phyloP scores from a whole-genome alignment of 1,140 invertebrate species.

The Caenorhabditis brenneri region DNA sequence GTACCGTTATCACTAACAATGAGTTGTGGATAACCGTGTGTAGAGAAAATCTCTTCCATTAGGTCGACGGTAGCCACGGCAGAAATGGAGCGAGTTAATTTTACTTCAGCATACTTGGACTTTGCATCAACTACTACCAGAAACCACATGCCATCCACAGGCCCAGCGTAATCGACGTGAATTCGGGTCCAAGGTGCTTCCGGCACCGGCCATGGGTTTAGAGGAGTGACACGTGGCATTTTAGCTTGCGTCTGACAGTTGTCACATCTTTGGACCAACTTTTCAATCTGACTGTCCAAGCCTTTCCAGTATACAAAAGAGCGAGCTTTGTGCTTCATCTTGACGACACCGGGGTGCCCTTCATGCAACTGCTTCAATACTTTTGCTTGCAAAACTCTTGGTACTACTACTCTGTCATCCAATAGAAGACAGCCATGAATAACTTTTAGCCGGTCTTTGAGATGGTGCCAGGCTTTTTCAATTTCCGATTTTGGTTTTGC shows the following conservation, averaged over 20 bases:
- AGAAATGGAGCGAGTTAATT: too few relatives aligned
- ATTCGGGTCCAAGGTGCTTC: constrained; percentile 64
- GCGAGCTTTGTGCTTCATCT: constrained; percentile 72
- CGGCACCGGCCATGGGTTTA: constrained; percentile 56
- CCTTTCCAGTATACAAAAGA: constrained; percentile 72
- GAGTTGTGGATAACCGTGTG: background rate
- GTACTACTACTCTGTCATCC: constrained; percentile 68
- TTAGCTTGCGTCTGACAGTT: background rate
- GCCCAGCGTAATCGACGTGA: constrained; percentile 73
- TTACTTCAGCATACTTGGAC: too few relatives aligned
- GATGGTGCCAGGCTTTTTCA: background rate
- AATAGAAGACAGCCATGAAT: constrained; percentile 58
- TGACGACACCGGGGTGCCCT: constrained; percentile 72
- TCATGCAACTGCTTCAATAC: constrained; percentile 71
- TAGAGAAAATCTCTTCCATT: background rate
- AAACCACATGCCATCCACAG: too few relatives aligned
- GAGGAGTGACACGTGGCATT: background rate
- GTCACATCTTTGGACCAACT: background rate
- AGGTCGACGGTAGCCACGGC: constrained; percentile 44
- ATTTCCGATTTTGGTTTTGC: background rate
- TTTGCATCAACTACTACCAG: too few relatives aligned
- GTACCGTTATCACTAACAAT: background rate
- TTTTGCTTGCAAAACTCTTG: constrained; percentile 56
- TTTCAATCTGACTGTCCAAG: constrained; percentile 54
- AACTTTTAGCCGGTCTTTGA: background rate